Percentiles rank a stretch among this genome's conserved stretches.
Evolutionary conservation across 2,113 vertebrate species (phyloP).

Genomic region (Colius striatus): DNA sequence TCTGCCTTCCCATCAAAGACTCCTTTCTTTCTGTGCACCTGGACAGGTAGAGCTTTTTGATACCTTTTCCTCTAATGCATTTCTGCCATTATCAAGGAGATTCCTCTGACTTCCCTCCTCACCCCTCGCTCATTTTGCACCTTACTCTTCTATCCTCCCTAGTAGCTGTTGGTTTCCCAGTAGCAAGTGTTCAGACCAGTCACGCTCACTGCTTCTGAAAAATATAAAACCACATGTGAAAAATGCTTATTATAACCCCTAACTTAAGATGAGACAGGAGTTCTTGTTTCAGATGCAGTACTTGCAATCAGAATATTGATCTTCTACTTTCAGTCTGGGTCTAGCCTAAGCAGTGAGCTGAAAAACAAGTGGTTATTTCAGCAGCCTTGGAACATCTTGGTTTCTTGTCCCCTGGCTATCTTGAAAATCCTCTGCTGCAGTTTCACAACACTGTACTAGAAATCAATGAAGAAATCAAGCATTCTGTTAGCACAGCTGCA

Average conservation of each 20-base stretch:
- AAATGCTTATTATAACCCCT: neutral
- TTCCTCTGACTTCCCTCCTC: neutral
- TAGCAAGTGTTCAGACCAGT: neutral
- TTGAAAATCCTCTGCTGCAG: neutral
- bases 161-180: neutral
- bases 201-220: neutral
- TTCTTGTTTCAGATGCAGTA: neutral
- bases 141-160: neutral
- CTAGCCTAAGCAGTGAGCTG: neutral
- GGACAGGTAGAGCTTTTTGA: neutral
- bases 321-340: neutral
- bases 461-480: neutral
- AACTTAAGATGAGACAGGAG: too few relatives aligned
- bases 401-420: neutral
- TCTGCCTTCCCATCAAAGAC: neutral
- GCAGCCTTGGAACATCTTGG: neutral
- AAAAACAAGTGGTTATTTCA: neutral
- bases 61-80: neutral
- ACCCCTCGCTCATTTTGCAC: fast-evolving
- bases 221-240: neutral
- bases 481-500: neutral
- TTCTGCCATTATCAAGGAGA: neutral
- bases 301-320: neutral
- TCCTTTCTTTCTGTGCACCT: neutral
- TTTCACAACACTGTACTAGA: neutral